Percentiles rank a stretch among this genome's conserved stretches.
These are phyloP conservation scores for Parnassius mnemosyne DNA, from an alignment of 2,888 invertebrate genomes.

Conservation along the genomic window DNA sequence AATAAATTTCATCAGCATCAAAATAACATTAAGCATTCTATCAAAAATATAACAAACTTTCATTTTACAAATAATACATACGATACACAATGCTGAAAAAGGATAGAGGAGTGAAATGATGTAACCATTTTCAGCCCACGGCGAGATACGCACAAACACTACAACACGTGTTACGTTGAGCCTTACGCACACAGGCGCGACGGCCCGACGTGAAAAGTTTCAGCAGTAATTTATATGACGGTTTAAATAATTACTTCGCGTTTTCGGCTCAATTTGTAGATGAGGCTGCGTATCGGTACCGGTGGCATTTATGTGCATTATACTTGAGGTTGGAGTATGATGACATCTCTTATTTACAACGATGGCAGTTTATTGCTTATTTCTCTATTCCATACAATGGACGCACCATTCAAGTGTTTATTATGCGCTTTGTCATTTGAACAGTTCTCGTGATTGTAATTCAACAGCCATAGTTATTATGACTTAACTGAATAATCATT, in stretches of 20 bases:
- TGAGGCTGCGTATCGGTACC: conserved; percentile 62
- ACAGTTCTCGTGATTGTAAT: conserved; percentile 34
- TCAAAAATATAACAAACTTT: conserved; percentile 23
- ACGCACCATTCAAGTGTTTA: conserved; percentile 10
- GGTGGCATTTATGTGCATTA: conserved; percentile 63
- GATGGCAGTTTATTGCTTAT: conserved; percentile 16
- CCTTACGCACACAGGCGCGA: conserved; percentile 48
- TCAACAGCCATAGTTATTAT: conserved; percentile 30
- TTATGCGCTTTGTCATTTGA: conserved; percentile 27
- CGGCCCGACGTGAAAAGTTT: conserved; percentile 71
- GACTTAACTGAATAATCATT: conserved; percentile 3
- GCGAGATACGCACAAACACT: conserved; percentile 39
- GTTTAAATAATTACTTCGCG: conserved; percentile 80
- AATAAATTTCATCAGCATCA: neutral
- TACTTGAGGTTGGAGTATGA: conserved; percentile 46
- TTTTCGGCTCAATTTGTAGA: conserved; percentile 80
- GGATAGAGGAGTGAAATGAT: conserved; percentile 75
- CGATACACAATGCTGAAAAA: conserved; percentile 68
- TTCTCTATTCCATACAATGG: conserved; percentile 21
- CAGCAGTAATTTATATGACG: conserved; percentile 80
- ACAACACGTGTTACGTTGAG: conserved; percentile 31
- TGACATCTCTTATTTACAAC: conserved; percentile 34
- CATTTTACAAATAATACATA: conserved; percentile 33
- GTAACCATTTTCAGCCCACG: conserved; percentile 75
- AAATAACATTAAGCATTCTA: neutral